Evolutionary conservation across 2,888 invertebrate genomes (phyloP).

Genomic region (Quadriops clusia): DNA sequence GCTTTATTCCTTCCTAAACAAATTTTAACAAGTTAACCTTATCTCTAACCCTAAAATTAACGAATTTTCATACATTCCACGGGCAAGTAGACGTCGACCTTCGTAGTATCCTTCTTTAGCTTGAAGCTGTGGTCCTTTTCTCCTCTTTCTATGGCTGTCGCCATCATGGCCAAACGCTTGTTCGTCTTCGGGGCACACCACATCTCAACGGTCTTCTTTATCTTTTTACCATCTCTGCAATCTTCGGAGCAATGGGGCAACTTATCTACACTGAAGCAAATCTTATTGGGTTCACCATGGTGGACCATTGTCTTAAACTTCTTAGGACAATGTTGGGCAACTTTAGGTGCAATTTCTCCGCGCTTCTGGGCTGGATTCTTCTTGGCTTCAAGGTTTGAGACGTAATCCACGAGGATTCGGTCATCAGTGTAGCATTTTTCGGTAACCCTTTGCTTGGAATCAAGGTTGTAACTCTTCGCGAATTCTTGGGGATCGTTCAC

Average conservation of each 20-base stretch:
- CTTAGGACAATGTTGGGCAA: conserved; percentile 44
- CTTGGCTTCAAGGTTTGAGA: conserved; percentile 34
- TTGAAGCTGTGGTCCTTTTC: no score
- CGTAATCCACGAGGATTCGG: conserved; percentile 32
- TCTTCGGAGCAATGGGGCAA: conserved; percentile 44
- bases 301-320: conserved; percentile 46
- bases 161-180: conserved; percentile 26
- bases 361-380: conserved; percentile 12
- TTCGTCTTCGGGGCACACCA: conserved; percentile 32
- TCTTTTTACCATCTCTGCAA: conserved; percentile 36
- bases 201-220: conserved; percentile 38
- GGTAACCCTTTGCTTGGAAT: conserved; percentile 19
- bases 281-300: conserved; percentile 43
- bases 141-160: no score
- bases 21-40: no score
- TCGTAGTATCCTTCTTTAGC: no score
- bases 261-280: no score
- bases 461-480: conserved; percentile 45
- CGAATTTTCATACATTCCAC: no score
- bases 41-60: no score
- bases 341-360: conserved; percentile 24
- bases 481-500: conserved; percentile 43
- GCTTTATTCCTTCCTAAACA: no score
- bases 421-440: conserved; percentile 35
- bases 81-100: no score